Evolutionary conservation across 2,888 invertebrate genomes (phyloP), one percentile per base, ranked within the genome.

Genomic region (Crioceris asparagi): DNA sequence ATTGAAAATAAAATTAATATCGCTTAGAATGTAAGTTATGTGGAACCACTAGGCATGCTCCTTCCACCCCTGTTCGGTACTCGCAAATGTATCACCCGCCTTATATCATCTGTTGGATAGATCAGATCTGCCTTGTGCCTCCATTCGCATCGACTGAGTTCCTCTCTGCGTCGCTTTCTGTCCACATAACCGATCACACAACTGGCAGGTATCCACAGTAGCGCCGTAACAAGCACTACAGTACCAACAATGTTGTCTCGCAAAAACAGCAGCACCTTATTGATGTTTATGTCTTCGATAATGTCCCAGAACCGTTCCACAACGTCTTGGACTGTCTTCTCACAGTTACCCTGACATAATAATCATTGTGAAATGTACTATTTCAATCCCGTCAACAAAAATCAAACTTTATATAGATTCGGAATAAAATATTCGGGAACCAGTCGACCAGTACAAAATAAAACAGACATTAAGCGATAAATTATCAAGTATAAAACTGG

Each of bases 241-340:
- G 91, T 85, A 39, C 93, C 91, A 19, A 96, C 93, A 44, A 93
- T 88, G 61, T 93, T 93, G 66, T 92, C 91, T 39, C 86, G 79
- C 35, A 93, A 70, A 61, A 92, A 91, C 35, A 86, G 73, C 51
- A 91, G 71, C 51, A 91, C 87, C 59, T 88, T 87, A 62, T 90
- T 92, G 41, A 92, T 91, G 64, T 91, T 91, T 40, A 93, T 91
- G 56, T 93, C 91, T 65, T 94, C 93, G 44, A 96, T 93, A 34
- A 96, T 92, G 60, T 92, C 90, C 92, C 94, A 96, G 65, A 96
- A 90, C 18, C 94, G 75, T 63, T 93, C 91, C 7, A 94, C 91
- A 16, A 94, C 88, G 59, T 94, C 93, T 60, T 91, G 90, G 42
- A 90, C 85, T 0, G 91, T 90, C 65, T 92, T 91, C 62, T 92